A percentile compares a stretch with the other conserved stretches of the same genome.
Evolutionary conservation across 1,140 invertebrate genomes (phyloP).

Genomic region (Lasioglossum albipes): DNA sequence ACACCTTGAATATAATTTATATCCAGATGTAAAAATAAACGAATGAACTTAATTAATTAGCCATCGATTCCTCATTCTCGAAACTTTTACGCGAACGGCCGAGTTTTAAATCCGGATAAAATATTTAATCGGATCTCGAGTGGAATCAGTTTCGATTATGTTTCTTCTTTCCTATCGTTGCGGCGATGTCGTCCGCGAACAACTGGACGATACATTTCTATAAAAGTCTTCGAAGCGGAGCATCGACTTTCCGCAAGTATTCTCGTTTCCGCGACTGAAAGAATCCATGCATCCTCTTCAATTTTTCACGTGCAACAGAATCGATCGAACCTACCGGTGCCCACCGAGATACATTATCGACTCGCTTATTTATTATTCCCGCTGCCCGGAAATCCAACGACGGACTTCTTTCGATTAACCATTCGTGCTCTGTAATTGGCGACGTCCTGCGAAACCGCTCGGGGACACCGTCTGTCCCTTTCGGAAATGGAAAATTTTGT

Average conservation of each 20-base stretch:
- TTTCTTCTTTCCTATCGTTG: not conserved
- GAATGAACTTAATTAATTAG: too few species aligned
- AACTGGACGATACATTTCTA: not conserved
- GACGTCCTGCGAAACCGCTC: not conserved
- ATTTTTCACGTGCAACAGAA: conserved; percentile 35
- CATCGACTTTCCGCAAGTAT: conserved; percentile 2
- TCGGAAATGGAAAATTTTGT: too few species aligned
- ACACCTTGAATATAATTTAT: too few species aligned
- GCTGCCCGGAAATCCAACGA: conserved; percentile 17
- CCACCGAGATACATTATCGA: conserved; percentile 35
- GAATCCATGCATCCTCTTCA: conserved; percentile 30
- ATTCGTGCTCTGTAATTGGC: not conserved
- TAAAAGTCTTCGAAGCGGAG: not conserved
- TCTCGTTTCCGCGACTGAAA: not conserved
- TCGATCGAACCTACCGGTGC: conserved; percentile 26
- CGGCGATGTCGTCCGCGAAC: not conserved
- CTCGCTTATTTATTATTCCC: conserved; percentile 34
- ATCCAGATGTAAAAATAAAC: too few species aligned
- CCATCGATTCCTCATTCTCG: too few species aligned
- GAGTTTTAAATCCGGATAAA: too few species aligned
- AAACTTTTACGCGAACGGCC: too few species aligned
- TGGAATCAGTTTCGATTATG: too few species aligned
- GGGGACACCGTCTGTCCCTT: not conserved
- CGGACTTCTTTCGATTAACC: conserved; percentile 9
- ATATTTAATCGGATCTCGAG: too few species aligned